phyloP scores from a whole-genome alignment of 2,888 invertebrate genomes.

The Fragum whitleyi region DNA sequence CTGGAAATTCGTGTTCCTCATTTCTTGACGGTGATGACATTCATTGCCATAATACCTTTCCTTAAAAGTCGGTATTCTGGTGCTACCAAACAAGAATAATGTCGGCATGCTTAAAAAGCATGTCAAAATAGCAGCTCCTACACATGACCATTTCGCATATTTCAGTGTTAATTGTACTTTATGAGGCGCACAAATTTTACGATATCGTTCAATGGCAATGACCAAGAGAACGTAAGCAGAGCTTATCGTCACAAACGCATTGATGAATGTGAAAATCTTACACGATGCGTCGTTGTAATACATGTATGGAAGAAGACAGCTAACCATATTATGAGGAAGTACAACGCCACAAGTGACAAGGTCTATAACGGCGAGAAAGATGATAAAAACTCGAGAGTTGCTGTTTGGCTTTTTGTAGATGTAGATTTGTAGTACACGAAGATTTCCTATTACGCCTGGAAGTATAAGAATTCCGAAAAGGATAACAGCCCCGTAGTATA shows the following conservation, averaged over 20 bases:
- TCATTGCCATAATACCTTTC: neutral
- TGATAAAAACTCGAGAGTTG: neutral
- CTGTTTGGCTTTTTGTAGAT: constrained; percentile 1
- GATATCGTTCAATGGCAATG: constrained; percentile 11
- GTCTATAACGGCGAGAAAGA: neutral
- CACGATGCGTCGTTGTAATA: neutral
- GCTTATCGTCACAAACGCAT: neutral
- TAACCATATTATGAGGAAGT: neutral
- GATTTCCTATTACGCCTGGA: constrained; percentile 4
- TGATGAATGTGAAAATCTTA: neutral
- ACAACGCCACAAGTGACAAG: neutral
- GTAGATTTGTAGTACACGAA: constrained; percentile 13
- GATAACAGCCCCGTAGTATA: constrained; percentile 3
- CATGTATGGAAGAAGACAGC: too few species aligned
- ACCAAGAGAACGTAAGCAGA: neutral
- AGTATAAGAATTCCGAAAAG: neutral
- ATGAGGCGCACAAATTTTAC: constrained; percentile 6
- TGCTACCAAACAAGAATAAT: constrained; percentile 8
- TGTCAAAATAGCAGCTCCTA: neutral
- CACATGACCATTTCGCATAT: constrained; percentile 5
- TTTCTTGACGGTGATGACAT: neutral
- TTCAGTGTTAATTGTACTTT: neutral
- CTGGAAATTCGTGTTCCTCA: neutral
- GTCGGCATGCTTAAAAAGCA: neutral
- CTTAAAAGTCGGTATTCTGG: constrained; percentile 3